Conservation (phyloP, 2,113 vertebrate species). For the Parus major region DNA sequence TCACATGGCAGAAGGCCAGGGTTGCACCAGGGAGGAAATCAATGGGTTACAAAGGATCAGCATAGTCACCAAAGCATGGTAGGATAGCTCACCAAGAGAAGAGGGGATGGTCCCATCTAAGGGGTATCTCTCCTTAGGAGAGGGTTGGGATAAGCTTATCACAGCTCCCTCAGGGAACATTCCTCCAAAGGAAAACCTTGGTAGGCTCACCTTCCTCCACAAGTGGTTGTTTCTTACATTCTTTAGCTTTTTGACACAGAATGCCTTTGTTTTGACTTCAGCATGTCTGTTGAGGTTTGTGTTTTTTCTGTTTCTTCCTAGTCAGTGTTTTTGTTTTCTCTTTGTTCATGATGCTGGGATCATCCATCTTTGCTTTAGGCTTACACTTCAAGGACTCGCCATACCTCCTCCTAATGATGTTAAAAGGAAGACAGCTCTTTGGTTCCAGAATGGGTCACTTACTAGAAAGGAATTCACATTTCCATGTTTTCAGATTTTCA, state of each 20-base stretch:
- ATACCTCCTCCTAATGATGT: slow-evolving; percentile 82
- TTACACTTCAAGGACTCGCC: slow-evolving; percentile 82
- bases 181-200: too few relatives aligned
- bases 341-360: slow-evolving; percentile 80
- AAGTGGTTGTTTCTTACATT: too few relatives aligned
- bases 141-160: too few relatives aligned
- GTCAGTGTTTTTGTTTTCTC: slow-evolving; percentile 83
- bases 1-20: too few relatives aligned
- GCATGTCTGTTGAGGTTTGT: background rate
- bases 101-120: too few relatives aligned
- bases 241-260: background rate
- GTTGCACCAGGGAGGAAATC: too few relatives aligned
- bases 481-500: background rate
- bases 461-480: slow-evolving; percentile 70
- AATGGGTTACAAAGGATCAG: too few relatives aligned
- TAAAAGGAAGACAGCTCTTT: slow-evolving; percentile 81
- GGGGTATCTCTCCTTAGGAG: too few relatives aligned
- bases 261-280: background rate
- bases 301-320: slow-evolving; percentile 34
- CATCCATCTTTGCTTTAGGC: slow-evolving; percentile 80
- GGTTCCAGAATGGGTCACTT: slow-evolving; percentile 82
- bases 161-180: too few relatives aligned
- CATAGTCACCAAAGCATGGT: too few relatives aligned
- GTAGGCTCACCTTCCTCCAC: too few relatives aligned
- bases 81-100: too few relatives aligned